A percentile compares a stretch with the other conserved stretches of the same genome.
Evolutionary conservation across 2,797 vertebrate species (phyloP).

Genomic region (Pachyuromys duprasi): DNA sequence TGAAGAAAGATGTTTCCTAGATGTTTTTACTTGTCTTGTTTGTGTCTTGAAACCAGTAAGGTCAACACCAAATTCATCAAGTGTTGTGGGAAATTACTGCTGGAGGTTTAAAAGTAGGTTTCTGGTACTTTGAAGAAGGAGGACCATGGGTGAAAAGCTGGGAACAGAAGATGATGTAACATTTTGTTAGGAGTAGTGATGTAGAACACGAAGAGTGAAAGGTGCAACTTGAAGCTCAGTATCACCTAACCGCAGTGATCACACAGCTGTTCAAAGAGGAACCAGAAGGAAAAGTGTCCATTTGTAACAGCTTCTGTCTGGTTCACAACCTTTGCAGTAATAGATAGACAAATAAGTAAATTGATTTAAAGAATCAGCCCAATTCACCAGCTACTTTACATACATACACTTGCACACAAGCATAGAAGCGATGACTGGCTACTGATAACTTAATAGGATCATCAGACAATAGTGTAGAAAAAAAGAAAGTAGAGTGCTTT

Average conservation of each 20-base stretch:
- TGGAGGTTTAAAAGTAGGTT: slow-evolving; percentile 19
- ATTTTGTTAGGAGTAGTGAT: slow-evolving; percentile 4
- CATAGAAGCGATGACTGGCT: slow-evolving; percentile 28
- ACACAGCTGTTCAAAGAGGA: background rate
- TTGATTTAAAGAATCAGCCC: slow-evolving; percentile 24
- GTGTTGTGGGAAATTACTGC: background rate
- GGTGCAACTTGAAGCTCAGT: background rate
- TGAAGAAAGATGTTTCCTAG: background rate
- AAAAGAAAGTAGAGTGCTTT: slow-evolving; percentile 24
- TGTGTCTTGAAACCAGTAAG: background rate
- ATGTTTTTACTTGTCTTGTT: slow-evolving; percentile 2
- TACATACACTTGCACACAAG: background rate
- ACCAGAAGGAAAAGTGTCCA: background rate
- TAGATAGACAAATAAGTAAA: slow-evolving; percentile 32
- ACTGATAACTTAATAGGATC: slow-evolving; percentile 6
- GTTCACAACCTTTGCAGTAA: background rate
- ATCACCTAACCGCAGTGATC: background rate
- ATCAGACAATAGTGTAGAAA: slow-evolving; percentile 23
- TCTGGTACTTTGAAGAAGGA: slow-evolving; percentile 40
- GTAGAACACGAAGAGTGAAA: slow-evolving; percentile 22
- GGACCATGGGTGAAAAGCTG: background rate
- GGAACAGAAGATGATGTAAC: background rate
- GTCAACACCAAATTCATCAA: background rate
- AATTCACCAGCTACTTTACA: background rate
- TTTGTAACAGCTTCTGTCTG: background rate